Percentiles rank a stretch among this genome's conserved stretches.
Conservation (phyloP, 1,140 invertebrate species). For the Megalonaias nervosa region DNA sequence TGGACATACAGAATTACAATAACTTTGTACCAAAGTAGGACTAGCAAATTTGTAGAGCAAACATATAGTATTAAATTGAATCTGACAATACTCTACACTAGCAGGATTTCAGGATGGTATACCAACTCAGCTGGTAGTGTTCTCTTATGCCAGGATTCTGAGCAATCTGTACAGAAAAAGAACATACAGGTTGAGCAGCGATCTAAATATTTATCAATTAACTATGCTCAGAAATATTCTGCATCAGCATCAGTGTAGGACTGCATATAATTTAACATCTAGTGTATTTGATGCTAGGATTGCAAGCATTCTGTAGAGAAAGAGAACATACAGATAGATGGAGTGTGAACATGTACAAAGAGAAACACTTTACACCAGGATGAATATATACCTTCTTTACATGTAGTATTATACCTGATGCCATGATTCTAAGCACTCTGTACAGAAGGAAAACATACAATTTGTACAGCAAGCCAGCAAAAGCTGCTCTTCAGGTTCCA, state of each 20-base stretch:
- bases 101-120: too few species aligned
- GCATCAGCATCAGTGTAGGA: too few species aligned
- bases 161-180: constrained; percentile 46
- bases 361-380: too few species aligned
- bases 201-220: too few species aligned
- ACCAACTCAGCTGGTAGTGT: neutral
- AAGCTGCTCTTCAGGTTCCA: constrained; percentile 32
- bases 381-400: too few species aligned
- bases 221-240: too few species aligned
- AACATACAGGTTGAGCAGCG: constrained; percentile 23
- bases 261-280: too few species aligned
- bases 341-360: constrained; percentile 32
- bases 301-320: constrained; percentile 47
- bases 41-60: too few species aligned
- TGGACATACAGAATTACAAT: too few species aligned
- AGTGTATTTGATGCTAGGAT: constrained; percentile 40
- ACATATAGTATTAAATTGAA: too few species aligned
- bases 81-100: too few species aligned
- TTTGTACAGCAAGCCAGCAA: constrained; percentile 41
- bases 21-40: too few species aligned
- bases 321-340: constrained; percentile 34
- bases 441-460: constrained; percentile 48
- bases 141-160: constrained; percentile 51
- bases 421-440: constrained; percentile 39
- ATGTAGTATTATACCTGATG: constrained; percentile 42